Evolutionary conservation across 2,113 vertebrate species (phyloP), one percentile per base, ranked within the genome.

Genomic region (Amphiprion percula): DNA sequence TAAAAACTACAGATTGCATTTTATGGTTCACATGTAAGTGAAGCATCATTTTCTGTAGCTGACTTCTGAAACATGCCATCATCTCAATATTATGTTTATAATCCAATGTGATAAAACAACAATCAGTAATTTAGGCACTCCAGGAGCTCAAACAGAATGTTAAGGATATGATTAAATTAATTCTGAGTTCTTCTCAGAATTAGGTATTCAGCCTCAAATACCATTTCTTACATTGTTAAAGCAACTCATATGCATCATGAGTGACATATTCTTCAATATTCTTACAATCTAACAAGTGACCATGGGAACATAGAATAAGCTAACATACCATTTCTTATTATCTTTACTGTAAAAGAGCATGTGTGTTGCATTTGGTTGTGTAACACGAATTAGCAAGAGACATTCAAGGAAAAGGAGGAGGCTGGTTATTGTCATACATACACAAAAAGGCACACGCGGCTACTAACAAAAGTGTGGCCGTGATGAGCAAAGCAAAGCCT

Each of bases 401-500:
- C n/a, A 74, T 58, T 71, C 14, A 65, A 74, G 24, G 60, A 21
- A 60, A 74, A 58, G 10, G 19, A 54, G 23, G 50, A 74, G 66
- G 66, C 68, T 79, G 30, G 19, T 78, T 61, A 83, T 71, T 79
- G 72, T 64, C n/a, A 21, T 58, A 52, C 44, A 53, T 16, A 17
- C 23, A n/a, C 53, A 74, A 83, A 77, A 81, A 82, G 69, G 76
- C 68, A 77, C 65, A 65, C 33, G 78, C 23, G 52, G 37, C 16
- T 79, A 59, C 63, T 78, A 39, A 61, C 8, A 56, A 39, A 39
- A 68, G 58, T 47, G 52, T 37, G 67, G 74, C 82, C 80, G 67
- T 83, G 84, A 77, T 81, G 19, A 75, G 55, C 71, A 63, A 50
- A 78, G 65, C 66, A 39, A 67, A 71, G 83, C 44, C 76, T 83